Evolutionary conservation across 2,113 vertebrate genomes (phyloP).

Genomic region (Xyliphius kryptos): DNA sequence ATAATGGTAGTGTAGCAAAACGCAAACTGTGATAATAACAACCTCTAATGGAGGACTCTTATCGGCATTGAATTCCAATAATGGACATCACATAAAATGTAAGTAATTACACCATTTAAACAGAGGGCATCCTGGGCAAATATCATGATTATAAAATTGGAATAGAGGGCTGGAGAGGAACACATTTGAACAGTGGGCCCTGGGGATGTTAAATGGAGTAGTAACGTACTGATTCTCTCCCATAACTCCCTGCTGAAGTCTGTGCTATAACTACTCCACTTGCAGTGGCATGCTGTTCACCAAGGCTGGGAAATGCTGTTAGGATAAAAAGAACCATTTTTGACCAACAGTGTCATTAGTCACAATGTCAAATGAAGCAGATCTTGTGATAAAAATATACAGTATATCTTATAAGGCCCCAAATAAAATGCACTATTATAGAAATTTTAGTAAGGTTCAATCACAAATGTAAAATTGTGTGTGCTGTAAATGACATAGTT

Average conservation of each 20-base stretch:
- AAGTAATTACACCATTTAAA: slow-evolving; percentile 52
- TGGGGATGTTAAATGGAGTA: slow-evolving; percentile 33
- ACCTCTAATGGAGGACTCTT: slow-evolving; percentile 49
- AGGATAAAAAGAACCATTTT: no score
- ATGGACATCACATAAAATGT: slow-evolving; percentile 51
- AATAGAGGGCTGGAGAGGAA: slow-evolving; percentile 40
- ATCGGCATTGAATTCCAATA: slow-evolving; percentile 53
- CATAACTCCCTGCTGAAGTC: slow-evolving; percentile 22
- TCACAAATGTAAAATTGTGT: no score
- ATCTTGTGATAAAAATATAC: no score
- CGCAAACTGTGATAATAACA: slow-evolving; percentile 52
- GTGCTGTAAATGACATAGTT: no score
- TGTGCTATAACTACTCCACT: slow-evolving; percentile 20
- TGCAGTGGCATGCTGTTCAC: slow-evolving; percentile 4
- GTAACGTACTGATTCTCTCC: no score
- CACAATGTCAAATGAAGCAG: no score
- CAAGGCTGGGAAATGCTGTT: no score
- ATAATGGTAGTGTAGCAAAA: slow-evolving; percentile 50
- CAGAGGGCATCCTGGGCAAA: slow-evolving; percentile 49
- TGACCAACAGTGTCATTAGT: no score
- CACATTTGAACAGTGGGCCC: slow-evolving; percentile 36
- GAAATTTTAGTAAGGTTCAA: no score
- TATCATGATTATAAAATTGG: slow-evolving; percentile 53
- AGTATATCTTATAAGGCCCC: no score
- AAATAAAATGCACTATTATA: no score